Evolutionary conservation across 2,113 vertebrate species (phyloP).

Genomic region (Thamnaconus septentrionalis): DNA sequence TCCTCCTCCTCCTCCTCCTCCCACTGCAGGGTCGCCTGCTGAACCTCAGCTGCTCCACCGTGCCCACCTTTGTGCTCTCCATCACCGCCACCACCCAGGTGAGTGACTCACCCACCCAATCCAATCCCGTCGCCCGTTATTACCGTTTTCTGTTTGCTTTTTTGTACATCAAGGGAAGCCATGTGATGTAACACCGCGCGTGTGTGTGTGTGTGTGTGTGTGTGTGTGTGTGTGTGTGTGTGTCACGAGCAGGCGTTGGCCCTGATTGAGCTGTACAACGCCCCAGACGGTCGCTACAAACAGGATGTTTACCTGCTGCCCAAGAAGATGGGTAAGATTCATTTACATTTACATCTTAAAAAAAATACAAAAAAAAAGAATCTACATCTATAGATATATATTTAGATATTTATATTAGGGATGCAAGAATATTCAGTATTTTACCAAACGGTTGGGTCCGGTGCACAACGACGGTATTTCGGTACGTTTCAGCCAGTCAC

Average conservation of each 20-base stretch:
- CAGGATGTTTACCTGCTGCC: conserved; percentile 95
- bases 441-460: too few species aligned
- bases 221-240: background rate
- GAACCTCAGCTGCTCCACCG: conserved; percentile 96
- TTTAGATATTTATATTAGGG: too few species aligned
- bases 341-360: background rate
- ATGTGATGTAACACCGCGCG: too few species aligned
- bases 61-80: conserved; percentile 95
- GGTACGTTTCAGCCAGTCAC: too few species aligned
- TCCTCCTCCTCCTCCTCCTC: background rate
- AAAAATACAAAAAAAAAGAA: too few species aligned
- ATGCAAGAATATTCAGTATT: too few species aligned
- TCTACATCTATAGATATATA: too few species aligned
- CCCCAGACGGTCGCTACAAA: conserved; percentile 94
- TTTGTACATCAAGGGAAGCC: background rate
- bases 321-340: conserved; percentile 93
- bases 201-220: too few species aligned
- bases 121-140: background rate
- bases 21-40: conserved; percentile 83
- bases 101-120: background rate
- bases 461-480: too few species aligned
- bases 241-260: conserved; percentile 87
- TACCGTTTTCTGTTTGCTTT: background rate
- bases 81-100: conserved; percentile 97
- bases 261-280: conserved; percentile 95